A percentile compares a stretch with the other conserved stretches of the same genome.
Conservation (phyloP, 2,797 vertebrate species). For the Hydrocynus forskahlii region DNA sequence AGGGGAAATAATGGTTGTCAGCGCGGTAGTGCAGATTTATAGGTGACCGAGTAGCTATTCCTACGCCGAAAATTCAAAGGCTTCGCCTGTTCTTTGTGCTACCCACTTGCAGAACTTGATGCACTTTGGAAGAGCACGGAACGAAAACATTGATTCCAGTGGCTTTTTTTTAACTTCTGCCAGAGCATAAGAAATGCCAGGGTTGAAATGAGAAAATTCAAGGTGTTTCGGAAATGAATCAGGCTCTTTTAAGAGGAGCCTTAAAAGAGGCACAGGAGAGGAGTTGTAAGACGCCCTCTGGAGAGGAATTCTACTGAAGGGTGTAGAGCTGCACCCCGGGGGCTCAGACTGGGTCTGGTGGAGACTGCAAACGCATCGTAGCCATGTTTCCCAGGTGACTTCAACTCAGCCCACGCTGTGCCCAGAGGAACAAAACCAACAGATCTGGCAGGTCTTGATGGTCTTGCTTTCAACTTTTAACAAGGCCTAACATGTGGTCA, state of each 20-base stretch:
- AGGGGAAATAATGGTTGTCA: slow-evolving; percentile 45
- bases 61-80: slow-evolving; percentile 31
- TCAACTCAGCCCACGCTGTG: slow-evolving; percentile 26
- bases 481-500: slow-evolving; percentile 28
- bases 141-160: background rate
- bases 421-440: slow-evolving; percentile 8
- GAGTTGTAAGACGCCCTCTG: slow-evolving; percentile 58
- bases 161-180: slow-evolving; percentile 26
- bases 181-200: slow-evolving; percentile 39
- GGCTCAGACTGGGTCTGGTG: slow-evolving; percentile 48
- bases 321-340: slow-evolving; percentile 43
- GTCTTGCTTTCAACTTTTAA: slow-evolving; percentile 36
- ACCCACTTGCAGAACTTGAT: slow-evolving; percentile 28
- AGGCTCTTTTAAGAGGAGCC: slow-evolving; percentile 52
- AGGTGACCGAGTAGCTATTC: slow-evolving; percentile 40
- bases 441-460: slow-evolving; percentile 15
- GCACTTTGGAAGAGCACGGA: slow-evolving; percentile 21
- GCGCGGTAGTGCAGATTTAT: slow-evolving; percentile 58
- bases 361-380: slow-evolving; percentile 4
- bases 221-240: slow-evolving; percentile 61
- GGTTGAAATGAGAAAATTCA: slow-evolving; percentile 67
- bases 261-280: slow-evolving; percentile 59
- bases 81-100: slow-evolving; percentile 24
- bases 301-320: slow-evolving; percentile 44
- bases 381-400: slow-evolving; percentile 44